Evolutionary conservation across 53 echinoderm and acorn worm genomes (phyloP), one percentile per base, ranked within the genome.

Genomic region (Temnopleurus reevesii): DNA sequence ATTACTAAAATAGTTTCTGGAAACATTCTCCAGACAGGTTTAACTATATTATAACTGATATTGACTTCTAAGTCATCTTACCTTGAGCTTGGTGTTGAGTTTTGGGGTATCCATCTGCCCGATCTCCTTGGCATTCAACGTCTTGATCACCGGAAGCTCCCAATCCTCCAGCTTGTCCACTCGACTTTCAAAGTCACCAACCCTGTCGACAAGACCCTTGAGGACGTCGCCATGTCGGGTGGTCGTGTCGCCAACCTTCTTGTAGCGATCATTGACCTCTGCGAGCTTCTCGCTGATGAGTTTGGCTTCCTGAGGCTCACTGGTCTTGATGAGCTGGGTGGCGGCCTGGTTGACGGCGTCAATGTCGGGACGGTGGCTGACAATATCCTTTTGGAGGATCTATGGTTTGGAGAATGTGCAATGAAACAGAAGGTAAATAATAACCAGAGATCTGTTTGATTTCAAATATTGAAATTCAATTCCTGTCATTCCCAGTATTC

Each of bases 81-180:
- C 95, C 92, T 92, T 95, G 9, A 97, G 89, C 90, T 92, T 92
- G 31, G 80, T 92, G 49, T 63, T 92, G 51, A 95, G 91, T 55
- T 89, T 77, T 28, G 91, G 92, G 0, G 92, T 86, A 12, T 93
- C 92, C 82, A 94, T 88, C 66, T 92, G 59, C 63, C 92, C 93
- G 19, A 92, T 91, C 23, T 90, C 92, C 84, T 87, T 92, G 77
- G 92, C 92, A 55, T 95, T 92, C 65, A 97, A 43, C 12, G 90
- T 81, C 89, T 93, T 58, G 49, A 97, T 85, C 21, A 92, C 55
- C 18, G 95, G 97, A 45, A 97, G 90, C 53, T 94, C 43, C 91
- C 95, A 91, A 36, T 94, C 95, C 76, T 97, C 97, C 66, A 97
- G 59, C 26, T 84, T 91, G 36, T 97, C 97, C 57, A 93, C 95